Percentiles rank a stretch among this genome's conserved stretches.
phyloP scores from a whole-genome alignment of 2,797 vertebrate genomes.

The Typhlichthys eigenmanni region DNA sequence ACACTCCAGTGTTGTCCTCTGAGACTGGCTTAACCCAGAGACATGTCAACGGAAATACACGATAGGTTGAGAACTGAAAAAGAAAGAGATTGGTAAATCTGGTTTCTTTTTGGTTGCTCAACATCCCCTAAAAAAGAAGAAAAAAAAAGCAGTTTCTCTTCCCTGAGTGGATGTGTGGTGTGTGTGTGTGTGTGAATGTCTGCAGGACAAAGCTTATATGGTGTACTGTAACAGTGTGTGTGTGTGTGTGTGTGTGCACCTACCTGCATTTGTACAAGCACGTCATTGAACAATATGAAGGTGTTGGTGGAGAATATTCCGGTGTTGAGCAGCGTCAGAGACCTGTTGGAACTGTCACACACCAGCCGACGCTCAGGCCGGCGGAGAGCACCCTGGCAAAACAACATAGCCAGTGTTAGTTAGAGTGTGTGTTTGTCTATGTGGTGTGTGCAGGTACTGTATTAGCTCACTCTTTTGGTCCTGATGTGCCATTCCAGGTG shows the following conservation, averaged over 20 bases:
- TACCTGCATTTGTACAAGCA: constrained; percentile 95
- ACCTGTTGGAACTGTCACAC: constrained; percentile 93
- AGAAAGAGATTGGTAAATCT: neutral
- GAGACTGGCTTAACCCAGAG: constrained; percentile 92
- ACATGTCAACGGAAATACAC: constrained; percentile 87
- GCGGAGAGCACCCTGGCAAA: constrained; percentile 85
- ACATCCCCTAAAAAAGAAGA: neutral
- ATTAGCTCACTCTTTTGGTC: no score
- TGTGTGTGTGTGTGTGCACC: constrained; percentile 1
- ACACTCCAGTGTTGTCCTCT: constrained; percentile 84
- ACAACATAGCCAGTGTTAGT: constrained; percentile 42
- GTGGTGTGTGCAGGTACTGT: neutral
- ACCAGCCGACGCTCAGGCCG: constrained; percentile 88
- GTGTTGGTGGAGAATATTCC: constrained; percentile 95
- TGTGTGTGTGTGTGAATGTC: neutral
- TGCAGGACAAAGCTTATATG: neutral
- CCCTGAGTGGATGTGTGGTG: neutral
- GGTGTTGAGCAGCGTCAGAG: constrained; percentile 87
- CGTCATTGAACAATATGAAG: constrained; percentile 96
- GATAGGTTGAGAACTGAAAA: constrained; percentile 89
- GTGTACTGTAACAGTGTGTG: no score
- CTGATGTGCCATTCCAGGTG: no score
- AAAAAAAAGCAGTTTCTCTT: neutral
- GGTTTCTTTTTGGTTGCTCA: neutral
- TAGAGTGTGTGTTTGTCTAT: neutral